phyloP scores from a whole-genome alignment of 2,888 invertebrate genomes.

The Dryomyza anilis region DNA sequence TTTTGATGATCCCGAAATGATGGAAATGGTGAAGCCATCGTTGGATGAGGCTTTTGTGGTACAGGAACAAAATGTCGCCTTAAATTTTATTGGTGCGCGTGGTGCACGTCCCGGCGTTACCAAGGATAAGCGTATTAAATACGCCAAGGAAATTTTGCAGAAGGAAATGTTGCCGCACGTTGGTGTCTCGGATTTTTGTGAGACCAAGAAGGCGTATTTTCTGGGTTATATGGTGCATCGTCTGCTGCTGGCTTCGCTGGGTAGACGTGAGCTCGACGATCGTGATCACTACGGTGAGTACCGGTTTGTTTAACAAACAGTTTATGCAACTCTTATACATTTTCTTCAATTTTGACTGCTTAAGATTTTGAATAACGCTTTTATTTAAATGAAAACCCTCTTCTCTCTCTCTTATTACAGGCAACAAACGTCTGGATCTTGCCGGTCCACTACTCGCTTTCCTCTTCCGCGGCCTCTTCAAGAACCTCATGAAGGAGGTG shows the following conservation, averaged over 20 bases:
- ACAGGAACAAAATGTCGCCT: conserved; percentile 97
- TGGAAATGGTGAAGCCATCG: conserved; percentile 99
- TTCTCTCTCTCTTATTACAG: conserved; percentile 30
- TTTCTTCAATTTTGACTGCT: not conserved
- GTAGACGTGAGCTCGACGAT: conserved; percentile 97
- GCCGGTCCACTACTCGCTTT: conserved; percentile 97
- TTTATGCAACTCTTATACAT: not conserved
- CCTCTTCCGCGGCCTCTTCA: conserved; percentile 94
- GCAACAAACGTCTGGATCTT: conserved; percentile 93
- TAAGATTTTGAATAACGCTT: not conserved
- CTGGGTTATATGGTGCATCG: conserved; percentile 99
- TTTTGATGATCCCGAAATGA: conserved; percentile 99
- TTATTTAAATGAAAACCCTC: not conserved
- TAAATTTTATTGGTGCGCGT: conserved; percentile 98
- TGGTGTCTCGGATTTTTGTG: conserved; percentile 98
- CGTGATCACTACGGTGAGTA: conserved; percentile 94
- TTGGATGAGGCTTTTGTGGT: conserved; percentile 99
- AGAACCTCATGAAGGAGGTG: conserved; percentile 96
- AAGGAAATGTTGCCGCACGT: conserved; percentile 99
- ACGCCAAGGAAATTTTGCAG: conserved; percentile 98
- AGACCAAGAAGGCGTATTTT: conserved; percentile 99
- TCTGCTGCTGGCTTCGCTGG: conserved; percentile 88
- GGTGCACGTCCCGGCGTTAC: conserved; percentile 98
- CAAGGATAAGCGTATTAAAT: conserved; percentile 98
- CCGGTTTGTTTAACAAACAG: too few relatives aligned